These are phyloP conservation scores for Montipora cactus DNA, from an alignment of 64 coral and sea anemone species.

Conservation along the genomic window DNA sequence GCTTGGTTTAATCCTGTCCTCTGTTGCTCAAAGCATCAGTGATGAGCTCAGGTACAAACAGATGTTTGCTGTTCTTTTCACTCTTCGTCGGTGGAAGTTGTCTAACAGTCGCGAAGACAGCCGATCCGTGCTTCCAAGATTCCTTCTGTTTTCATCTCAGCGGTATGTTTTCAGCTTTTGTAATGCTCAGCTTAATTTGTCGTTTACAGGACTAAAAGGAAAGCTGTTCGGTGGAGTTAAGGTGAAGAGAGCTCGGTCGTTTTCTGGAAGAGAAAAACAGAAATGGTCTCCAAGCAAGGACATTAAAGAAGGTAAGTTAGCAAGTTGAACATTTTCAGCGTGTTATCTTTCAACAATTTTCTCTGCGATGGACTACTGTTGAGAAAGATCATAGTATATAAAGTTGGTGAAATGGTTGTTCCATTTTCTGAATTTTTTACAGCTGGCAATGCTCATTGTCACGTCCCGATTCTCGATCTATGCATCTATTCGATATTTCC, in stretches of 20 bases:
- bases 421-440: not conserved
- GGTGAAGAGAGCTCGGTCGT: conserved; percentile 68
- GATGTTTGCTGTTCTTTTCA: not conserved
- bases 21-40: conserved; percentile 9
- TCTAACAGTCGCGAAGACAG: not conserved
- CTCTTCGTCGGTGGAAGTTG: not conserved
- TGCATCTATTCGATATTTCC: not conserved
- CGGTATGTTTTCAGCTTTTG: not conserved
- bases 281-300: conserved; percentile 32
- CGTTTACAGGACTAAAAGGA: conserved; percentile 57
- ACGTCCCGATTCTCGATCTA: not conserved
- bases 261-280: conserved; percentile 79
- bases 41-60: conserved; percentile 57
- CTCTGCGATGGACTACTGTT: not conserved
- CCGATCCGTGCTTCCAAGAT: not conserved
- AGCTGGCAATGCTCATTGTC: not conserved
- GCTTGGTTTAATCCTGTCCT: conserved; percentile 21
- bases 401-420: not conserved
- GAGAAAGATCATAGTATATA: not conserved
- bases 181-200: not conserved
- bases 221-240: conserved; percentile 67
- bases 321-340: not conserved
- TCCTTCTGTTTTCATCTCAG: conserved; percentile 15
- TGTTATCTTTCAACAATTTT: not conserved
- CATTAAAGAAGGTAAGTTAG: conserved; percentile 52